A percentile compares a stretch with the other conserved stretches of the same genome.
Evolutionary conservation across 2,888 invertebrate genomes (phyloP).

Genomic region (Lasioglossum vierecki): DNA sequence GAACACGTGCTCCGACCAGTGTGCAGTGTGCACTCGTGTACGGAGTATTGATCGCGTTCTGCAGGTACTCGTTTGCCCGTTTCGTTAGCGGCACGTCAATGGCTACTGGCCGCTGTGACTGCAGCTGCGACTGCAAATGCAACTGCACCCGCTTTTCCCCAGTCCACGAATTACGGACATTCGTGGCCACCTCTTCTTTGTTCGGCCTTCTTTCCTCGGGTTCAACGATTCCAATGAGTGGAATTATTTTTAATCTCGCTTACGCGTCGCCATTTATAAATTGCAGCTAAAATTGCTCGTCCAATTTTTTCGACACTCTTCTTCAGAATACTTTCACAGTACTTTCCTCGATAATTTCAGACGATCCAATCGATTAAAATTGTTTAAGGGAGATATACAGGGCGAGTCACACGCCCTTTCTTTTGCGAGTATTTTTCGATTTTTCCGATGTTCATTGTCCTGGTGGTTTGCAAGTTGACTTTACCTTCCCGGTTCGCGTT

Average conservation of each 20-base stretch:
- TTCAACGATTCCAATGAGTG: not conserved
- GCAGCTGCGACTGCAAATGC: constrained; percentile 38
- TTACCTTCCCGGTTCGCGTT: not conserved
- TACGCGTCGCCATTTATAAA: not conserved
- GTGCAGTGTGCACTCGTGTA: constrained; percentile 62
- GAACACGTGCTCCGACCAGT: constrained; percentile 69
- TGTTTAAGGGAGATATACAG: no score
- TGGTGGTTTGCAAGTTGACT: not conserved
- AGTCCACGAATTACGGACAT: not conserved
- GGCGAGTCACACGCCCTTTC: no score
- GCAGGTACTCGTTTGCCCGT: constrained; percentile 75
- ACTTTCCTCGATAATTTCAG: no score
- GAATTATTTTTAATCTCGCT: not conserved
- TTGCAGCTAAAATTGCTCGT: no score
- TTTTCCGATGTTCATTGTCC: not conserved
- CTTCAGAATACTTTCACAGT: not conserved
- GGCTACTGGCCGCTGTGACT: constrained; percentile 48
- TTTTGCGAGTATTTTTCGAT: no score
- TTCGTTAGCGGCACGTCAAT: constrained; percentile 69
- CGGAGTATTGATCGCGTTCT: constrained; percentile 79
- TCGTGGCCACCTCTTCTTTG: not conserved
- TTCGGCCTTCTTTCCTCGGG: not conserved
- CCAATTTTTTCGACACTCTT: no score
- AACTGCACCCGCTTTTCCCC: not conserved
- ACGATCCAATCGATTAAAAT: no score